These are phyloP conservation scores for Apotomis turbidana DNA, from an alignment of 2,888 invertebrate species.

Conservation along the genomic window DNA sequence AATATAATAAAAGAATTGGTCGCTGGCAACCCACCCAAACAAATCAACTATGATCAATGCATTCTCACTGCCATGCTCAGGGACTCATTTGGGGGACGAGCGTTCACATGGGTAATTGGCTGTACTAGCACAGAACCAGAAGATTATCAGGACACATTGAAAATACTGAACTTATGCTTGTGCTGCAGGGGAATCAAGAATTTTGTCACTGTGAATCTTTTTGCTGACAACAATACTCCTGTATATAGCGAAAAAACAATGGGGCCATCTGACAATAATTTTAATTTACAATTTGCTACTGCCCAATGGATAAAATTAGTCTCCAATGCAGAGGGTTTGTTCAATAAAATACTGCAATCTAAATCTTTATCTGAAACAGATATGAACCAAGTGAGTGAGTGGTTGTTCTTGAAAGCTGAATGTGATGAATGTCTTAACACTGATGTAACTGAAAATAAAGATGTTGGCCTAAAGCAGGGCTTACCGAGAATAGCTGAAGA, in stretches of 20 bases:
- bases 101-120: conserved; percentile 88
- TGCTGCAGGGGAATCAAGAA: conserved; percentile 88
- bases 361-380: conserved; percentile 88
- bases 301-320: conserved; percentile 92
- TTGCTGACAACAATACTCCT: conserved; percentile 86
- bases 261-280: conserved; percentile 73
- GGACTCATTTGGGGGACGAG: conserved; percentile 90
- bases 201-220: conserved; percentile 88
- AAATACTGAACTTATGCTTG: conserved; percentile 86
- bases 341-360: conserved; percentile 88
- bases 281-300: conserved; percentile 92
- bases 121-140: conserved; percentile 88
- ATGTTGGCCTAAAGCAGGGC: conserved; percentile 71
- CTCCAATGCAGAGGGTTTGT: conserved; percentile 92
- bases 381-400: conserved; percentile 89
- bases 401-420: conserved; percentile 93
- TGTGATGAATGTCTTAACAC: conserved; percentile 91
- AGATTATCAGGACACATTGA: conserved; percentile 87
- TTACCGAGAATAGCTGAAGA: conserved; percentile 80
- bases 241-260: conserved; percentile 73
- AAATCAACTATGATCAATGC: conserved; percentile 85
- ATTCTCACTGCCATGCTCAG: conserved; percentile 87
- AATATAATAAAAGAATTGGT: conserved; percentile 84
- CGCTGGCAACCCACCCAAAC: conserved; percentile 82
- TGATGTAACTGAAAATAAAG: conserved; percentile 80